Conservation (phyloP, 2,113 vertebrate genomes). For the Phyllostomus hastatus region DNA sequence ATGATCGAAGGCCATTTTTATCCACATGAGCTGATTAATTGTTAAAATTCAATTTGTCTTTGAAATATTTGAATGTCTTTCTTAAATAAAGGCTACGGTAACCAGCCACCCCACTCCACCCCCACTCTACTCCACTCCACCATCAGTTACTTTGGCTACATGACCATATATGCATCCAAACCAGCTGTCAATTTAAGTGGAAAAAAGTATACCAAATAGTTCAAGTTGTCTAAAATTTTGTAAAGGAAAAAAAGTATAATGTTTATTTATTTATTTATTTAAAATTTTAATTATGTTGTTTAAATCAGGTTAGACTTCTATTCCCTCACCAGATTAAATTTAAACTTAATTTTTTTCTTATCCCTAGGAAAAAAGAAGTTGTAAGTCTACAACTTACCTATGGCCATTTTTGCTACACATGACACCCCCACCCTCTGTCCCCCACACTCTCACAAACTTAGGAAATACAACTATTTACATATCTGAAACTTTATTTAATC, state of each 20-base stretch:
- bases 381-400: neutral
- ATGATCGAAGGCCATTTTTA: slow-evolving; percentile 31
- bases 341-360: neutral
- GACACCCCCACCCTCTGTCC: neutral
- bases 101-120: neutral
- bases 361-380: neutral
- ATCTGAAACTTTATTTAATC: slow-evolving; percentile 24
- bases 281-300: neutral
- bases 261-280: neutral
- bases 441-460: neutral
- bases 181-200: neutral
- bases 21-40: neutral
- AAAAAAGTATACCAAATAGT: neutral
- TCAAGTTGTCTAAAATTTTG: neutral
- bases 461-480: neutral
- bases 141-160: neutral
- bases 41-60: slow-evolving; percentile 31
- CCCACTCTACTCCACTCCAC: neutral
- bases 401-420: neutral
- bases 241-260: neutral
- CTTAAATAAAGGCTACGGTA: neutral
- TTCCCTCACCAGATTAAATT: neutral
- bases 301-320: neutral
- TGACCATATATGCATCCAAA: neutral
- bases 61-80: neutral